Base-by-base conservation (phyloP, 1,140 invertebrate species). In the Trichogramma pretiosum region DNA sequence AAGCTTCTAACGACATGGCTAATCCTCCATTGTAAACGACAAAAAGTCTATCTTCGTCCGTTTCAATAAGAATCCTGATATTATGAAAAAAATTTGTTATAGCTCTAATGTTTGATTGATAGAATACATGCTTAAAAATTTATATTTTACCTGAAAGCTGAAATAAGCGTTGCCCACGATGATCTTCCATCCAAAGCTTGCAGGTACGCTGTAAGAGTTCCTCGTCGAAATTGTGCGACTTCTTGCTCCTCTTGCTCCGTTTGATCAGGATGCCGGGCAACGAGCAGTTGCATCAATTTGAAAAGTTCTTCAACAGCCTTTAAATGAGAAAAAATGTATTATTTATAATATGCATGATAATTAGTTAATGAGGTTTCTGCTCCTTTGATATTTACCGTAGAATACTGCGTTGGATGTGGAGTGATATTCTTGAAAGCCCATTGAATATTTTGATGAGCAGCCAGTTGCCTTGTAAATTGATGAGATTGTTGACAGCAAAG, bases 391-490 rank as follows among this genome's bases (percentile, higher is more conserved):
- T n/a, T 74, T 67, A 84, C 83, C 17, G 80, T 80, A 30, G 85
- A 82, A 73, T 96, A 96, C 58, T 95, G 89, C 19, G 88, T 89
- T 14, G 89, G 88, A 74, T 93, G 90, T 13, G 89, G 89, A 16
- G 89, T 91, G 43, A 96, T 94, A 64, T 95, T 94, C 61, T 93
- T 89, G 67, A 94, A 95, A 37, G 92, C 92, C 92, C 92, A 96
- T 62, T 91, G 87, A 32, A 95, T 82, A 72, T 96, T 95, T 72
- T 94, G 91, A 76, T 96, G 92, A 52, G 82, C 81, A 1, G 89
- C 87, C 19, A 95, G 72, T 61, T 89, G 82, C 45, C 89, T 77
- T 18, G 89, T 89, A 65, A 95, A 92, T 4, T 79, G 70, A 7
- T 82, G 76, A 1, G 90, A 93, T 59, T 89, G 84, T 56, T 89